These are phyloP conservation scores for Eristalis arbustorum DNA, from an alignment of 2,888 invertebrate species.

Conservation along the genomic window DNA sequence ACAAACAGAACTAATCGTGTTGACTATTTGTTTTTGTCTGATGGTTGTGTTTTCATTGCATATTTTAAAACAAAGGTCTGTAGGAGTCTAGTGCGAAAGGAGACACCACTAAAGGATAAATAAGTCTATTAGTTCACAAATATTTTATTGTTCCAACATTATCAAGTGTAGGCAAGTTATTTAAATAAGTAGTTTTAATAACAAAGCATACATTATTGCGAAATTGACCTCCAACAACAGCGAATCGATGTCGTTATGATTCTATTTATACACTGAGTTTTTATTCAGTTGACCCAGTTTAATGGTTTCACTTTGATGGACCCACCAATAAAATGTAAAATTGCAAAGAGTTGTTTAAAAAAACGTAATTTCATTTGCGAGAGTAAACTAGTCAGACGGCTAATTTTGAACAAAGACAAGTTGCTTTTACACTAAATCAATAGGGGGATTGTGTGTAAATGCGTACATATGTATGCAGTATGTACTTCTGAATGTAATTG, in stretches of 20 bases:
- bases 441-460: not conserved
- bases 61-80: not conserved
- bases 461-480: not conserved
- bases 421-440: not conserved
- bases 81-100: not conserved
- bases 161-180: not conserved
- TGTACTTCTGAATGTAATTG: not conserved
- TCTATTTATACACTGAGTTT: constrained; percentile 33
- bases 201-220: constrained; percentile 1
- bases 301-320: not conserved
- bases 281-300: constrained; percentile 27
- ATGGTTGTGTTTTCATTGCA: not conserved
- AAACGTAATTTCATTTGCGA: not conserved
- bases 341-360: not conserved
- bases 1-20: not conserved
- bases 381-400: not conserved
- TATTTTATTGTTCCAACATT: not conserved
- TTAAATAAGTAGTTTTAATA: not conserved
- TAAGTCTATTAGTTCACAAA: not conserved
- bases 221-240: constrained; percentile 31
- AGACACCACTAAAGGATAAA: not conserved
- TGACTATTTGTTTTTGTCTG: not conserved
- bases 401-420: not conserved
- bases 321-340: not conserved
- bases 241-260: constrained; percentile 22